phyloP scores from a whole-genome alignment of 2,797 vertebrate species.

The Chelonia mydas region DNA sequence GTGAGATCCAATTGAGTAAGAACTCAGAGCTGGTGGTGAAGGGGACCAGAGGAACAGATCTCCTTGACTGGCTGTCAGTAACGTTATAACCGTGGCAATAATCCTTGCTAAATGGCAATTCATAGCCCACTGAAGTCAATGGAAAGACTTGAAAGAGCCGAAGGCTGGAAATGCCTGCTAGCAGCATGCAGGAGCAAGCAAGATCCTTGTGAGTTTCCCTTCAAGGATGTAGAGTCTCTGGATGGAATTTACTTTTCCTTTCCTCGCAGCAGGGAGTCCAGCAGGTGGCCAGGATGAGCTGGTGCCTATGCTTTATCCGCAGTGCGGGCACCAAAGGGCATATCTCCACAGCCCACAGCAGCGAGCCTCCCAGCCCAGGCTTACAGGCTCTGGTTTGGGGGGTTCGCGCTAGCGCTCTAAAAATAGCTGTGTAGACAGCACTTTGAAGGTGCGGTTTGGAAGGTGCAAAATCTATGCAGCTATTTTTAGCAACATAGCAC shows the following conservation, averaged over 20 bases:
- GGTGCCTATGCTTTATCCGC: neutral
- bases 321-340: neutral
- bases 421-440: neutral
- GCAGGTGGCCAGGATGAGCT: neutral
- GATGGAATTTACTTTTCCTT: neutral
- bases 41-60: neutral
- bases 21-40: neutral
- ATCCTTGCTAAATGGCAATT: neutral
- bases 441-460: neutral
- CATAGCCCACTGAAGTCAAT: neutral
- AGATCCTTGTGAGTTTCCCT: neutral
- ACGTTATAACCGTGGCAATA: neutral
- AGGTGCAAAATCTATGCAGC: neutral
- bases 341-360: no score
- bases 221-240: neutral
- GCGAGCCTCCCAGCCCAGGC: no score
- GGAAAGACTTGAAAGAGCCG: neutral
- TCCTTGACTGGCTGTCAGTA: neutral
- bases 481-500: neutral
- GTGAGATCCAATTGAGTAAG: neutral
- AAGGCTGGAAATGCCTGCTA: neutral
- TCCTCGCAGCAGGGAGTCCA: neutral
- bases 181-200: neutral
- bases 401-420: neutral
- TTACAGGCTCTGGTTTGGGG: neutral